Percentiles rank a stretch among this genome's conserved stretches.
These are phyloP conservation scores for Pocillopora meandrina DNA, from an alignment of 92 coral and sea anemone species.

Conservation along the genomic window DNA sequence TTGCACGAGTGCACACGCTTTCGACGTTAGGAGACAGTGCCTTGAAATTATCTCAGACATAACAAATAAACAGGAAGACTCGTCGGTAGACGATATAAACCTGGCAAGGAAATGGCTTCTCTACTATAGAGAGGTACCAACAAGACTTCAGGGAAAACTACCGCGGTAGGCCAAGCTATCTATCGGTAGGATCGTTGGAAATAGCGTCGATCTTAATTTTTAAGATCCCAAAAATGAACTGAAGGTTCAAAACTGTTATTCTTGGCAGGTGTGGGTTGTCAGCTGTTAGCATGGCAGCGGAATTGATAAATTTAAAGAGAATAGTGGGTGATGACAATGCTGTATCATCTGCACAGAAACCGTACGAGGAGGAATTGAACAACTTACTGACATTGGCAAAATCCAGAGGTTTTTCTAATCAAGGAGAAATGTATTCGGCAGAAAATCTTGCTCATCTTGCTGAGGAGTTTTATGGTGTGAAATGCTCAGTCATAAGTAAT, in stretches of 20 bases:
- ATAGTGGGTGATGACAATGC: background rate
- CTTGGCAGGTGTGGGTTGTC: slow-evolving; percentile 86
- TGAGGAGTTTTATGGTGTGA: slow-evolving; percentile 67
- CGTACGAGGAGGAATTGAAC: slow-evolving; percentile 52
- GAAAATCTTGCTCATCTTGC: slow-evolving; percentile 74
- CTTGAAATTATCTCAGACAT: slow-evolving; percentile 26
- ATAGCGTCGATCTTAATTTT: background rate
- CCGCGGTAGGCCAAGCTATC: slow-evolving; percentile 54
- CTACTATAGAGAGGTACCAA: slow-evolving; percentile 55
- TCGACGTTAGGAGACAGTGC: slow-evolving; percentile 35
- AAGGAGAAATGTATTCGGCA: slow-evolving; percentile 95
- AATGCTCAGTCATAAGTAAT: slow-evolving; percentile 42
- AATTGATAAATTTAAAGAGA: slow-evolving; percentile 13
- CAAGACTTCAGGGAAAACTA: slow-evolving; percentile 73
- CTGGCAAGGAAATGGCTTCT: slow-evolving; percentile 63
- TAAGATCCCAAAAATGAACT: background rate
- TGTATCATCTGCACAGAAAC: background rate
- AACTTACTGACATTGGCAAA: slow-evolving; percentile 68
- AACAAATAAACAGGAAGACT: background rate
- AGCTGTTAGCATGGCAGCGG: slow-evolving; percentile 86
- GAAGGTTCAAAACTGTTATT: too few relatives aligned
- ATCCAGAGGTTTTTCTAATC: slow-evolving; percentile 61
- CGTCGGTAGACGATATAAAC: background rate
- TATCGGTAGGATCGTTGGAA: background rate
- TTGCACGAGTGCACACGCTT: background rate